A percentile compares a stretch with the other conserved stretches of the same genome.
Evolutionary conservation across 2,113 vertebrate genomes (phyloP).

Genomic region (Natator depressus): DNA sequence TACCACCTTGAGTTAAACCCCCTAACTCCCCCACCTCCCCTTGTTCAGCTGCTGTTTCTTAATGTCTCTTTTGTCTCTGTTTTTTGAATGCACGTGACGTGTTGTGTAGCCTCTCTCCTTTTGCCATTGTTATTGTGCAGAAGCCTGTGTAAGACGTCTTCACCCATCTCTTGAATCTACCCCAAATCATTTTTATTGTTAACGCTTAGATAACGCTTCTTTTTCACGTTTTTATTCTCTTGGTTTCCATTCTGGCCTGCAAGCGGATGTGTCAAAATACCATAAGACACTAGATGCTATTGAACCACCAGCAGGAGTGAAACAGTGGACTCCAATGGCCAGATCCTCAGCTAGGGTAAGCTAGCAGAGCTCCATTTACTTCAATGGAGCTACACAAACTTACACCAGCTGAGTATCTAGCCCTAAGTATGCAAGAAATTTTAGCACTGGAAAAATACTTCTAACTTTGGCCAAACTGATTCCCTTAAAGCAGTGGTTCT

Average conservation of each 20-base stretch:
- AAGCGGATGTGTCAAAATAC: neutral
- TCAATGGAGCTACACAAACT: neutral
- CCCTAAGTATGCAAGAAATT: no score
- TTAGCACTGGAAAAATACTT: no score
- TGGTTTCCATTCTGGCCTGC: neutral
- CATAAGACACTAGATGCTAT: neutral
- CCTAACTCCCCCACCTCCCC: neutral
- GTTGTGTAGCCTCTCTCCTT: neutral
- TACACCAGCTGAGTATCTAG: neutral
- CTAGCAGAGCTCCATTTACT: neutral
- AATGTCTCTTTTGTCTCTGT: neutral
- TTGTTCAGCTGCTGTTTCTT: neutral
- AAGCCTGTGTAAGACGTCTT: neutral
- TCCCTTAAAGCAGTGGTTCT: neutral
- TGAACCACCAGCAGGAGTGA: neutral
- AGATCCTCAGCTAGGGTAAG: neutral
- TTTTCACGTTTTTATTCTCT: neutral
- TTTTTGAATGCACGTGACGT: no score
- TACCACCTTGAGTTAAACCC: neutral
- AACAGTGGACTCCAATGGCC: neutral
- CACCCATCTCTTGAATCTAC: neutral
- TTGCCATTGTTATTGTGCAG: neutral
- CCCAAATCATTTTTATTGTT: neutral
- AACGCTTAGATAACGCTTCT: neutral
- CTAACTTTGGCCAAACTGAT: neutral